Evolutionary conservation across 1,140 invertebrate genomes (phyloP).

Genomic region (Rhopalosiphum maidis): DNA sequence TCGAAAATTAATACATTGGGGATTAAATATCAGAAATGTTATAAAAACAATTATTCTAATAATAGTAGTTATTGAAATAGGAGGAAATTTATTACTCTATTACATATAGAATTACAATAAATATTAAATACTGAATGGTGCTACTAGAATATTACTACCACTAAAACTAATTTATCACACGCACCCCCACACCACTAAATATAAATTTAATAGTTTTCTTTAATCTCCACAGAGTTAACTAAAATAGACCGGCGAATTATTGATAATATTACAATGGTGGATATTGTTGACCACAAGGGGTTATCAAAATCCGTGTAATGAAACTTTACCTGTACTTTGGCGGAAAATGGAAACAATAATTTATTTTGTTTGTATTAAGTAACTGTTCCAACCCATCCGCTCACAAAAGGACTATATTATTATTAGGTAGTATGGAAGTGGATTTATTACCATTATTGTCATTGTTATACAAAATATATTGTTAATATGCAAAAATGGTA

Average conservation of each 20-base stretch:
- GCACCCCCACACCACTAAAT: background rate
- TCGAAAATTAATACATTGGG: background rate
- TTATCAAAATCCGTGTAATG: constrained; percentile 19
- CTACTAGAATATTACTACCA: background rate
- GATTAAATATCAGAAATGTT: background rate
- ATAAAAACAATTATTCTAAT: background rate
- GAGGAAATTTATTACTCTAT: background rate
- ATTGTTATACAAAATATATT: background rate
- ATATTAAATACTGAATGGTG: background rate
- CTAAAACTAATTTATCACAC: background rate
- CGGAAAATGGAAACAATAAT: constrained; percentile 35
- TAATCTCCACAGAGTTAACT: background rate
- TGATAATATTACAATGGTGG: background rate
- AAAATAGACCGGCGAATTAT: background rate
- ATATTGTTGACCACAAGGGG: background rate
- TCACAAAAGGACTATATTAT: background rate
- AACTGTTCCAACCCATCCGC: background rate
- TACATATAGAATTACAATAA: background rate
- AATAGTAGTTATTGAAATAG: background rate
- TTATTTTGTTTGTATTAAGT: constrained; percentile 23
- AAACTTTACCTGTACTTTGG: background rate
- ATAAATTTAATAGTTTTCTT: constrained; percentile 20
- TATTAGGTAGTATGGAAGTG: background rate
- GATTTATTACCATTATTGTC: background rate
- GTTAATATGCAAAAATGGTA: constrained; percentile 11